A percentile compares a stretch with the other conserved stretches of the same genome.
Evolutionary conservation across 2,888 invertebrate genomes (phyloP).

Genomic region (Hyppa rectilinea): DNA sequence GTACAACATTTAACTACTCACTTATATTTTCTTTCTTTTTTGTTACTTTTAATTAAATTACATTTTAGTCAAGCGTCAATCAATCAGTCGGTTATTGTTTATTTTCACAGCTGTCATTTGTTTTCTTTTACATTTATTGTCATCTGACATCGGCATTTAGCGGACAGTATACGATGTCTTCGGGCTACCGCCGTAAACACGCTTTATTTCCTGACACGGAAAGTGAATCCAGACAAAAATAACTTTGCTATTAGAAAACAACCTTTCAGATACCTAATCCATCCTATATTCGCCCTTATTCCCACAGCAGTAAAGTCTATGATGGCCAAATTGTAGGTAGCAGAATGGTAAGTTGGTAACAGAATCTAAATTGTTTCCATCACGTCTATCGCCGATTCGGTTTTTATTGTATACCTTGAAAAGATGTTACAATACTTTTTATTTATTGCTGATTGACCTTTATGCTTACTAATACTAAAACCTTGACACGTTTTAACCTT

Average conservation of each 20-base stretch:
- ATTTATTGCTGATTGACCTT: background rate
- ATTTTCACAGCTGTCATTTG: constrained; percentile 64
- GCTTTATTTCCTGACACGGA: no score
- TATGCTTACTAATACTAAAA: background rate
- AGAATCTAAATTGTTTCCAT: constrained; percentile 23
- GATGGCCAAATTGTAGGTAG: background rate
- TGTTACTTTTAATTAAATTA: no score
- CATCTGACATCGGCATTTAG: background rate
- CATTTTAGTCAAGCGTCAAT: no score
- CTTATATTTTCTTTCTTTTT: no score
- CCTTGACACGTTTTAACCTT: no score
- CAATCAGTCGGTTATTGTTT: constrained; percentile 48
- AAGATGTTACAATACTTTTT: background rate
- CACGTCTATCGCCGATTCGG: background rate
- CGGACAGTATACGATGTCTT: no score
- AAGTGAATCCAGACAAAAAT: no score
- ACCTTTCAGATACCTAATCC: no score
- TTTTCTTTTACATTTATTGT: constrained; percentile 1
- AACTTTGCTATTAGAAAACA: constrained; percentile 18
- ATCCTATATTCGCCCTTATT: background rate
- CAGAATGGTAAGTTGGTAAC: background rate
- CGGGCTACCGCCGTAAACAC: no score
- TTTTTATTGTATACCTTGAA: constrained; percentile 62
- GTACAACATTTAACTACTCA: background rate
- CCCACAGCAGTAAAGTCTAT: background rate